These are phyloP conservation scores for Pangasius mekongensis DNA, from an alignment of 2,797 vertebrate species.

Conservation along the genomic window DNA sequence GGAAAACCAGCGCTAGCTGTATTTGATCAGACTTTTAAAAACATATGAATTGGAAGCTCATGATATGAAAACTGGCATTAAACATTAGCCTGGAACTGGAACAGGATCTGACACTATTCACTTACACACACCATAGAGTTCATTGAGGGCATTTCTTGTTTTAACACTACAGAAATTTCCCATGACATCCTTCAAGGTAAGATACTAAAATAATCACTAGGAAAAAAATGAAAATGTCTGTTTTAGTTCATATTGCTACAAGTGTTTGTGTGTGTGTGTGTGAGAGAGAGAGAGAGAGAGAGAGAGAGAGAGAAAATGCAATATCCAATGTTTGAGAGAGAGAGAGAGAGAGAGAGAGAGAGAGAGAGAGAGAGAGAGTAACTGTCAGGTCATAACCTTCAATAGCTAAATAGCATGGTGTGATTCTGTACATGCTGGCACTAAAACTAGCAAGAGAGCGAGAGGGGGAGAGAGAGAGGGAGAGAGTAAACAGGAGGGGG, in stretches of 20 bases:
- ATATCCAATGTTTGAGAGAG: neutral
- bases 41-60: neutral
- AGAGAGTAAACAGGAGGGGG: neutral
- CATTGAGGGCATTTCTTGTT: neutral
- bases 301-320: neutral
- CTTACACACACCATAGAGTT: neutral
- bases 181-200: neutral
- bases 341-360: neutral
- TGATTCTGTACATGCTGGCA: conserved; percentile 34
- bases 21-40: neutral
- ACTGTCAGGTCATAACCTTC: conserved; percentile 37
- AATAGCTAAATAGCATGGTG: conserved; percentile 18
- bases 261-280: neutral
- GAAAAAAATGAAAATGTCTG: neutral
- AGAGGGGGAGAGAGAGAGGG: neutral
- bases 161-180: neutral
- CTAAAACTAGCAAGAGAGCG: neutral
- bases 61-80: neutral
- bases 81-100: neutral
- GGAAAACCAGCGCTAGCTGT: neutral
- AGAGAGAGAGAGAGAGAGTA: neutral
- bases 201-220: neutral
- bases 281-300: neutral
- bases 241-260: neutral
- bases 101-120: neutral